phyloP scores from a whole-genome alignment of 1,140 invertebrate genomes.

The Pogonomyrmex californicus region DNA sequence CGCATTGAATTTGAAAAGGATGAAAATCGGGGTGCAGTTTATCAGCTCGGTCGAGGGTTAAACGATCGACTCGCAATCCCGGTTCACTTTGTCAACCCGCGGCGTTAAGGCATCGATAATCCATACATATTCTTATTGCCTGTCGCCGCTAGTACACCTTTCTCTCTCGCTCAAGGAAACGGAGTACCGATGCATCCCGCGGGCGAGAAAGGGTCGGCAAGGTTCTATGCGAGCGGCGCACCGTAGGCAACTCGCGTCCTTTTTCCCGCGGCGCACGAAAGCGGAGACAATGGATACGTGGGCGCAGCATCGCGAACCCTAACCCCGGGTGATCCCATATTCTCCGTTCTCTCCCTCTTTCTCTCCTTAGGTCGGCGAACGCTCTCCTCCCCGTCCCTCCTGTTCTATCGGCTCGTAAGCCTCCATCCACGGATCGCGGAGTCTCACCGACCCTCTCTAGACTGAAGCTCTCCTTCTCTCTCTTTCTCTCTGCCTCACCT shows the following conservation, averaged over 20 bases:
- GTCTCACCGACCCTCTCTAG: constrained; percentile 35
- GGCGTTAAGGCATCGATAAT: constrained; percentile 20
- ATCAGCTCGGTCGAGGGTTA: not conserved
- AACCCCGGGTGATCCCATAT: constrained; percentile 82
- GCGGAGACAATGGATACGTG: constrained; percentile 82
- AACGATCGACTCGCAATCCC: constrained; percentile 20
- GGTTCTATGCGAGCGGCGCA: constrained; percentile 55
- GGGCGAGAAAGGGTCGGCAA: constrained; percentile 63
- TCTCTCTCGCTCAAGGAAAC: constrained; percentile 73
- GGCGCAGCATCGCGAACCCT: constrained; percentile 82
- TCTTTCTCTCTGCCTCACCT: constrained; percentile 66
- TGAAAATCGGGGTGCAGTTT: not conserved
- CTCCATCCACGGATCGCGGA: constrained; percentile 41
- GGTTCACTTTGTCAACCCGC: constrained; percentile 49
- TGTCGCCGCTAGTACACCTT: constrained; percentile 28
- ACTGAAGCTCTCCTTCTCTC: constrained; percentile 34
- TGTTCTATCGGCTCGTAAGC: constrained; percentile 26
- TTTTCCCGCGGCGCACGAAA: constrained; percentile 78
- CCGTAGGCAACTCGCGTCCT: constrained; percentile 76
- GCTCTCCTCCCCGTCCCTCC: constrained; percentile 48
- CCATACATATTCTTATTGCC: constrained; percentile 10
- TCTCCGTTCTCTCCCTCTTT: constrained; percentile 75
- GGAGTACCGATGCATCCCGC: constrained; percentile 71
- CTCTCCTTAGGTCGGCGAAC: constrained; percentile 33
- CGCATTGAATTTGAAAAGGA: not conserved